A percentile compares a stretch with the other conserved stretches of the same genome.
Conservation (phyloP, 2,113 vertebrate genomes). For the Seriola aureovittata region DNA sequence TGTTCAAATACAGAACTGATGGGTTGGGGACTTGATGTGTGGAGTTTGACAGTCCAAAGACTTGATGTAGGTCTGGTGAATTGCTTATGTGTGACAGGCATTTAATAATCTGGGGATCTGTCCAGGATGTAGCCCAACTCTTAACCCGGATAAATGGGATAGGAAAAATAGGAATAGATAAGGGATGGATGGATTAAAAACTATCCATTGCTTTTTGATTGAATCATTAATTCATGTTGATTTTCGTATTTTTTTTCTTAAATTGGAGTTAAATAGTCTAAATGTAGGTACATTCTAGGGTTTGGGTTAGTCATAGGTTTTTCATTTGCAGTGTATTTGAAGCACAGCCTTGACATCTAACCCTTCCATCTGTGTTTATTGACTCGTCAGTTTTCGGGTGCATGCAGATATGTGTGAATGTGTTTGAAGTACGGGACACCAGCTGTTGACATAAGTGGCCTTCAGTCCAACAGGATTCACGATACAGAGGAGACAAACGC, state of each 20-base stretch:
- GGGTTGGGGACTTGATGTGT: background rate
- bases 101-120: too few species aligned
- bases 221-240: background rate
- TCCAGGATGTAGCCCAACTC: too few species aligned
- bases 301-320: constrained; percentile 25
- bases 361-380: constrained; percentile 54
- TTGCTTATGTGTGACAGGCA: too few species aligned
- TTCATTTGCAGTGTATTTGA: constrained; percentile 29
- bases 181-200: too few species aligned
- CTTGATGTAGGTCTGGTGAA: too few species aligned
- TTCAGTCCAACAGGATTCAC: constrained; percentile 34
- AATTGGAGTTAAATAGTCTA: background rate
- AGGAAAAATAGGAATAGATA: too few species aligned
- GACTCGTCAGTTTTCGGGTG: constrained; percentile 50
- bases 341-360: constrained; percentile 36
- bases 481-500: constrained; percentile 6
- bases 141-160: too few species aligned
- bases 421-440: constrained; percentile 36
- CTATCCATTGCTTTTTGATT: too few species aligned
- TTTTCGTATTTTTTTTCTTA: background rate
- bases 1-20: background rate
- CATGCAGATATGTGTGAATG: constrained; percentile 15
- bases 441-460: constrained; percentile 67
- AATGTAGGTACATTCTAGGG: background rate
- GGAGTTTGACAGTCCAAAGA: too few species aligned